Evolutionary conservation across 2,888 invertebrate species (phyloP), one percentile per base, ranked within the genome.

Genomic region (Catocala nupta): DNA sequence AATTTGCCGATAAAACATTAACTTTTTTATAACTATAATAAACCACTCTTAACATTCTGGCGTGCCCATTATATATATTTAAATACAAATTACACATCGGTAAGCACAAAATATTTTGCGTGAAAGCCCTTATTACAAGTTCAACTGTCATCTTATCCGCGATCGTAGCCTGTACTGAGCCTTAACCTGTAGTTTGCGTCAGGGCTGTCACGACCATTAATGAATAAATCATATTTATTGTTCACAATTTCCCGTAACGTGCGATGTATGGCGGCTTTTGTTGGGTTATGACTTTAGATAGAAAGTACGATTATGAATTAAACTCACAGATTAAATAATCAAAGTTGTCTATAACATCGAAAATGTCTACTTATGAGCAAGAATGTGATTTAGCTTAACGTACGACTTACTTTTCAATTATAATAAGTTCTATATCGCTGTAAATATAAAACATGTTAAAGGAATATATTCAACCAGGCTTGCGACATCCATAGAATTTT

Each of bases 51-150:
- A 51, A 63, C 55, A 39, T 63, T 58, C 36, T 53, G 9, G 54
- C 39, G 42, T 58, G 60, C 52, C 53, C 73, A 70, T 70, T 76
- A 75, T 64, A 72, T 56, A 39, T 60, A 54, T 75, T 75, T 72
- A 65, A 76, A 76, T 57, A 55, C 53, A 73, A 76, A 76, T 76
- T 78, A 70, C 56, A 65, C 62, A 69, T 65, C 33, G 48, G 49
- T 65, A 59, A 71, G 64, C 43, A 69, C 68, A 57, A 48, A 73
- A 75, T 76, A 69, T 63, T 76, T 78, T 49, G 64, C 51, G 76
- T 57, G 76, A 76, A 76, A 76, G 79, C 73, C 70, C 10, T 39
- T 63, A 55, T 68, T 76, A 68, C 68, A 70, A 68, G 76, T 73
- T 68, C 63, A 72, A 72, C 76, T 78, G 78, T 78, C 75, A 72